Evolutionary conservation across 2,888 invertebrate genomes (phyloP), one percentile per base, ranked within the genome.

Genomic region (Nemotelus pantherinus): DNA sequence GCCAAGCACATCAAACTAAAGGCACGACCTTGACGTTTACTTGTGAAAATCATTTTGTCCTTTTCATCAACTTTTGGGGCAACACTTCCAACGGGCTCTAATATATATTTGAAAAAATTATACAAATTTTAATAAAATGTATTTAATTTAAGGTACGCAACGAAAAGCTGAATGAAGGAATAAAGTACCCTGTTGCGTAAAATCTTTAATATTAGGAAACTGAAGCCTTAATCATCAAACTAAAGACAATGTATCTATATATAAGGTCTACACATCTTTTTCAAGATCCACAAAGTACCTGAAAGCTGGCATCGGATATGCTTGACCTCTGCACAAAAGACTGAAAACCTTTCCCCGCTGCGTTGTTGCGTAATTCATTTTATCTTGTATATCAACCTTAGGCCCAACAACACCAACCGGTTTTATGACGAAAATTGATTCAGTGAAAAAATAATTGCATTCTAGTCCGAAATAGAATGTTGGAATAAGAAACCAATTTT

Each of bases 1-100:
- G 92, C 92, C 78, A 93, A 92, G 85, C 93, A 94, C 82, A 91
- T 89, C 82, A 94, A 89, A 72, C 92, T 89, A 82, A 91, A 83
- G 57, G 88, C 88, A 70, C 84, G 83, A 43, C 83, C 84, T 50
- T 82, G 82, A 78, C 82, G 76, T 75, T 82, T 83, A 10, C 83
- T 84, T 3, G 84, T 80, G 79, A 86, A 84, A 74, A 84, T 84
- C 77, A 85, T 83, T 82, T 87, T 88, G 80, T 89, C 89, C 10
- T 88, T 85, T 76, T 87, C 86, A 78, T 88, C 88, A 70, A 91
- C 89, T 85, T 90, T 91, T 5, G 91, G 91, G 70, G 88, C 87
- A 71, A 90, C 89, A 80, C 89, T 89, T 78, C 90, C 85, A 25
- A 86, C 83, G 0, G 89, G 89, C 83, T 89, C 88, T 88, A 41